Evolutionary conservation across 2,797 vertebrate genomes (phyloP).

Genomic region (Knipowitschia caucasica): DNA sequence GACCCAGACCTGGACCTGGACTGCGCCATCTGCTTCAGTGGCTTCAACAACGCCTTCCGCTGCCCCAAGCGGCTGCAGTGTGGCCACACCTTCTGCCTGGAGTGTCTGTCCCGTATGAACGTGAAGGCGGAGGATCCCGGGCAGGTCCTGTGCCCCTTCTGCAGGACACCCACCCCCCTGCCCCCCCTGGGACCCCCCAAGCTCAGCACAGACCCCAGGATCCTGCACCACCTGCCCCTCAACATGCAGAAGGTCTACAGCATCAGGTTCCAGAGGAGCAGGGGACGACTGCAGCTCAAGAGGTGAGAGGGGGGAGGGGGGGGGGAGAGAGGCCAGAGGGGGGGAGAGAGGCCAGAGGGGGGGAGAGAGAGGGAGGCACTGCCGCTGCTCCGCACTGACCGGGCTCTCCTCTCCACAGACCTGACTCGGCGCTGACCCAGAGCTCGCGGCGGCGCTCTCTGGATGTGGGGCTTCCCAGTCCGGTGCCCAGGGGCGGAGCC

Average conservation of each 20-base stretch:
- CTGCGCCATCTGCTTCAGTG: slow-evolving; percentile 80
- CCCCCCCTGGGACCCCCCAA: slow-evolving; percentile 72
- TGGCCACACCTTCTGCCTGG: slow-evolving; percentile 80
- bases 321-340: too few relatives aligned
- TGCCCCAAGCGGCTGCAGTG: slow-evolving; percentile 80
- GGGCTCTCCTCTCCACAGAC: neutral
- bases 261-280: slow-evolving; percentile 74
- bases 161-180: slow-evolving; percentile 69
- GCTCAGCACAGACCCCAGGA: slow-evolving; percentile 63
- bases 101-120: slow-evolving; percentile 81
- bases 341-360: too few relatives aligned
- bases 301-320: slow-evolving; percentile 43
- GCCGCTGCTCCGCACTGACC: too few relatives aligned
- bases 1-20: slow-evolving; percentile 67
- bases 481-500: fast-evolving
- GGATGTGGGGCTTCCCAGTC: slow-evolving; percentile 70
- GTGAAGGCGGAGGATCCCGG: slow-evolving; percentile 70
- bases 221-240: slow-evolving; percentile 72
- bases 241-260: slow-evolving; percentile 78
- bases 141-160: slow-evolving; percentile 78
- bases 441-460: slow-evolving; percentile 58
- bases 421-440: slow-evolving; percentile 18
- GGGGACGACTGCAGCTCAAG: slow-evolving; percentile 77
- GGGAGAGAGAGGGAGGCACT: too few relatives aligned
- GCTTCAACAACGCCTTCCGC: slow-evolving; percentile 81